A percentile compares a stretch with the other conserved stretches of the same genome.
These are phyloP conservation scores for Leptoclinus maculatus DNA, from an alignment of 2,797 vertebrate genomes.

Conservation along the genomic window DNA sequence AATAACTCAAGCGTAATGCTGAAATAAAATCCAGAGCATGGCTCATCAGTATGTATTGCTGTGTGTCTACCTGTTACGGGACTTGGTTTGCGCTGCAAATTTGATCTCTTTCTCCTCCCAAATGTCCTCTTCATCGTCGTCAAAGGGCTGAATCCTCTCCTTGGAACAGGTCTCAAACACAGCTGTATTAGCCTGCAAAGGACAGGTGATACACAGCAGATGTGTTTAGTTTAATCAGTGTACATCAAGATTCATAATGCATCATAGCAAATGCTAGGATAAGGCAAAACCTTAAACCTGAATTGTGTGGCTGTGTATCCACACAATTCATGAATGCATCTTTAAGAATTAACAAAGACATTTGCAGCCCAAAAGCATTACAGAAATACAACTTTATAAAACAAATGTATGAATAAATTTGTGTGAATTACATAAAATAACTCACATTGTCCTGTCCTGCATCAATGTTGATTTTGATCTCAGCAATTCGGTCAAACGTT, in stretches of 20 bases:
- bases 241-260: not conserved
- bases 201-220: slow-evolving; percentile 1
- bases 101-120: slow-evolving; percentile 93
- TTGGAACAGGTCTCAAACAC: slow-evolving; percentile 93
- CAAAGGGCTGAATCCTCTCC: slow-evolving; percentile 92
- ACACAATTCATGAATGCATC: not conserved
- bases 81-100: slow-evolving; percentile 87
- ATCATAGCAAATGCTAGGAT: not conserved
- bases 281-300: not conserved
- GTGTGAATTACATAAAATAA: slow-evolving; percentile 44
- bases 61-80: slow-evolving; percentile 87
- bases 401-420: slow-evolving; percentile 6
- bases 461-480: slow-evolving; percentile 92
- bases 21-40: not conserved
- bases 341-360: slow-evolving; percentile 1
- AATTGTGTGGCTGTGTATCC: not conserved
- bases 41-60: not conserved
- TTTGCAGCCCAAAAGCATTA: not conserved
- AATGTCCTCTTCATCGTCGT: slow-evolving; percentile 94
- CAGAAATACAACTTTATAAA: not conserved
- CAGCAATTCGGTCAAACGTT: slow-evolving; percentile 93
- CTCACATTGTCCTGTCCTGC: slow-evolving; percentile 92
- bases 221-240: not conserved
- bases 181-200: slow-evolving; percentile 85
- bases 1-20: not conserved